Percentiles rank a stretch among this genome's conserved stretches.
phyloP scores from a whole-genome alignment of 2,797 vertebrate genomes.

The Leucoraja ocellata region DNA sequence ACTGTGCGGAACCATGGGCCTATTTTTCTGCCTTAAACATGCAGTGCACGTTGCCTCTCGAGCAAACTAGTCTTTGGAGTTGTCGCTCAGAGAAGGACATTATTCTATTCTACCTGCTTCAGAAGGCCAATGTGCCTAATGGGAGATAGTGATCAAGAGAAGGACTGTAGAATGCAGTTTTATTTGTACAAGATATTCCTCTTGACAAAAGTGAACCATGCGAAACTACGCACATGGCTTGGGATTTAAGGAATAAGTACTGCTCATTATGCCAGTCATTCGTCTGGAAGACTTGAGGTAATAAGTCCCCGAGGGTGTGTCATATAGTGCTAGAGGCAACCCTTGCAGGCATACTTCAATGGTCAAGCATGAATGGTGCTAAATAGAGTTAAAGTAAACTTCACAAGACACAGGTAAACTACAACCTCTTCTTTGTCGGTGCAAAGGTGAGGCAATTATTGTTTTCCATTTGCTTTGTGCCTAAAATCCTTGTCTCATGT shows the following conservation, averaged over 20 bases:
- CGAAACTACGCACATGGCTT: neutral
- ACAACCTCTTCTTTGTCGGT: neutral
- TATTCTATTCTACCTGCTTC: neutral
- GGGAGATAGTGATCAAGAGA: neutral
- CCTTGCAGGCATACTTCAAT: constrained; percentile 16
- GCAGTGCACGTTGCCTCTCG: neutral
- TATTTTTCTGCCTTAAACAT: neutral
- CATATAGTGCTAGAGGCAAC: neutral
- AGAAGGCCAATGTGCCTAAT: neutral
- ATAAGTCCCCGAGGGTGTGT: constrained; percentile 3
- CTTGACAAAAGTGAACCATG: constrained; percentile 3
- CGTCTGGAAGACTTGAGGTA: constrained; percentile 10
- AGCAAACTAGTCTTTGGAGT: neutral
- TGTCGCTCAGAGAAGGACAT: neutral
- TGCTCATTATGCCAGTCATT: constrained; percentile 12
- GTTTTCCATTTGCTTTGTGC: neutral
- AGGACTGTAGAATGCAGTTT: neutral
- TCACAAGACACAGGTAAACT: neutral
- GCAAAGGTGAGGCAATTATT: neutral
- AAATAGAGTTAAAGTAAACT: neutral
- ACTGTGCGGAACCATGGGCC: neutral
- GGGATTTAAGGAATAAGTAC: constrained; percentile 17
- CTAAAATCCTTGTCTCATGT: neutral
- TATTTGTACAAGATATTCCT: constrained; percentile 2
- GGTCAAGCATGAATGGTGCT: neutral